These are phyloP conservation scores for Ornithoptera priamus DNA, from an alignment of 2,888 invertebrate genomes.

Conservation along the genomic window DNA sequence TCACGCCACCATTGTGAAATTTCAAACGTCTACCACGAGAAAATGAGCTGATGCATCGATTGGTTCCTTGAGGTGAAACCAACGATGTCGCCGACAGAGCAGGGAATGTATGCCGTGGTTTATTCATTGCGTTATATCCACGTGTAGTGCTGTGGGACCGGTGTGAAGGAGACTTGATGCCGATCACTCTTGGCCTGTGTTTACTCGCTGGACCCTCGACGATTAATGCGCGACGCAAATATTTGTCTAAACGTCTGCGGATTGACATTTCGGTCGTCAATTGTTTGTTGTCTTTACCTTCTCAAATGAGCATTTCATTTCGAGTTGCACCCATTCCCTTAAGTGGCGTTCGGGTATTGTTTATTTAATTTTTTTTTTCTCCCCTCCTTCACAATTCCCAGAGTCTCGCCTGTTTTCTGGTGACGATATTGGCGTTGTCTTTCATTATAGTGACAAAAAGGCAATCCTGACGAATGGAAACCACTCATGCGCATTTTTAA, in stretches of 20 bases:
- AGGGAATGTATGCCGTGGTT: conserved; percentile 34
- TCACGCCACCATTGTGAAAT: conserved; percentile 37
- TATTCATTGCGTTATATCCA: conserved; percentile 25
- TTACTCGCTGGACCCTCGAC: conserved; percentile 65
- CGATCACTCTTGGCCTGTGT: conserved; percentile 64
- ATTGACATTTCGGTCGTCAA: conserved; percentile 79
- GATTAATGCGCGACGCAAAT: conserved; percentile 79
- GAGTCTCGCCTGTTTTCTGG: conserved; percentile 31
- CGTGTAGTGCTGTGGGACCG: conserved; percentile 35
- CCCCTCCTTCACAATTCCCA: conserved; percentile 39
- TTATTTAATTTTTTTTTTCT: conserved; percentile 56
- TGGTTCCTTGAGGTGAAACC: conserved; percentile 30
- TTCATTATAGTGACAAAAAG: conserved; percentile 53
- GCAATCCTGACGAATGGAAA: conserved; percentile 39
- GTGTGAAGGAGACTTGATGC: conserved; percentile 70
- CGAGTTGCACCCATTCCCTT: conserved; percentile 72
- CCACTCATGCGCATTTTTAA: neutral
- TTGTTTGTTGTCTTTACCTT: conserved; percentile 79
- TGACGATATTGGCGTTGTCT: conserved; percentile 51
- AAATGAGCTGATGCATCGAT: conserved; percentile 33
- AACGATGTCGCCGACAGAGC: conserved; percentile 23
- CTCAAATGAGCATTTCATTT: conserved; percentile 78
- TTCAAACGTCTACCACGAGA: conserved; percentile 42
- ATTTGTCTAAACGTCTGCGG: conserved; percentile 78
- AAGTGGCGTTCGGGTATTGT: conserved; percentile 69